Percentiles rank a stretch among this genome's conserved stretches.
Evolutionary conservation across 2,113 vertebrate genomes (phyloP).

Genomic region (Neodontobutis hainanensis): DNA sequence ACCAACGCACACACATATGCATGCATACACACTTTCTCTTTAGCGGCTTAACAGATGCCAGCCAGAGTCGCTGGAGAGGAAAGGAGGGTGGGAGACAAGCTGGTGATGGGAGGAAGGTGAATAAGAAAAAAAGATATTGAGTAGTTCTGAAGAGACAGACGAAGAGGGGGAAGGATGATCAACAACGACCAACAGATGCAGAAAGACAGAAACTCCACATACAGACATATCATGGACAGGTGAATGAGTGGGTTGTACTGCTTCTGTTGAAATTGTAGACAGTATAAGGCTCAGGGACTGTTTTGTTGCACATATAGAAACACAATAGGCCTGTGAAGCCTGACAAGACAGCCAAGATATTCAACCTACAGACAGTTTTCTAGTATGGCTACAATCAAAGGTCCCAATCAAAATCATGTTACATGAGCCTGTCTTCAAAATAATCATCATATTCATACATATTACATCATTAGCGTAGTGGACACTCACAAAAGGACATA

Average conservation of each 20-base stretch:
- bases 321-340: no score
- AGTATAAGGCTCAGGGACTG: conserved; percentile 24
- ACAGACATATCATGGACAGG: conserved; percentile 62
- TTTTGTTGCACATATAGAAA: no score
- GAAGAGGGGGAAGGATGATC: conserved; percentile 43
- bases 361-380: no score
- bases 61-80: conserved; percentile 69
- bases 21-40: conserved; percentile 74
- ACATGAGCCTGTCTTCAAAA: conserved; percentile 19
- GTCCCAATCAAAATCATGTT: background rate
- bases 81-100: conserved; percentile 51
- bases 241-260: conserved; percentile 44
- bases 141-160: conserved; percentile 46
- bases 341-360: no score
- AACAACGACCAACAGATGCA: conserved; percentile 40
- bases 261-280: conserved; percentile 15
- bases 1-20: conserved; percentile 63
- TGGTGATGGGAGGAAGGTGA: conserved; percentile 49
- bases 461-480: no score
- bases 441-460: no score
- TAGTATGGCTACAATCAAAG: no score
- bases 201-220: conserved; percentile 24
- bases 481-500: no score
- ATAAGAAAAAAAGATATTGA: conserved; percentile 36
- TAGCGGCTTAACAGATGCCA: conserved; percentile 85